Percentiles rank a stretch among this genome's conserved stretches.
Conservation (phyloP, 2,888 invertebrate genomes). For the Linnaemya vulpina region DNA sequence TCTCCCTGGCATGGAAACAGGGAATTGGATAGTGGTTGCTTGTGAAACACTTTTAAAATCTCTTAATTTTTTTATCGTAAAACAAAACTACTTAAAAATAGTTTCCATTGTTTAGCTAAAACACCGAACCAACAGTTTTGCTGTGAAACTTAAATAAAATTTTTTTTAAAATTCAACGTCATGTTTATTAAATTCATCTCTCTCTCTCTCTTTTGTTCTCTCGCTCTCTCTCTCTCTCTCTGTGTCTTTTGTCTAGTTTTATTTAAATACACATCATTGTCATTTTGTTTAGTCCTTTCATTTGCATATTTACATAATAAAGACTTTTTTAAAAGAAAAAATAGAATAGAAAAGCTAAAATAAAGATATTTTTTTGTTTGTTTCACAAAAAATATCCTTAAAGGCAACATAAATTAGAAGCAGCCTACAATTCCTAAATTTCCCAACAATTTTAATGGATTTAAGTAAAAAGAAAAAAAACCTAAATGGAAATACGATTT, state of each 20-base stretch:
- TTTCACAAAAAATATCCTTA: slow-evolving; percentile 22
- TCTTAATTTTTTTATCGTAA: neutral
- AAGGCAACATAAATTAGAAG: slow-evolving; percentile 33
- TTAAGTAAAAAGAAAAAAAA: slow-evolving; percentile 17
- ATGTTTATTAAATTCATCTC: slow-evolving; percentile 16
- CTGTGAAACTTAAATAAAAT: neutral
- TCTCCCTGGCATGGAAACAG: too few relatives aligned
- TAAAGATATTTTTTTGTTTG: slow-evolving; percentile 1
- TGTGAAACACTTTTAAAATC: too few relatives aligned
- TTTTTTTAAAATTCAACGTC: neutral
- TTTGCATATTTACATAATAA: slow-evolving; percentile 67
- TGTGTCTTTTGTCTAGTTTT: neutral
- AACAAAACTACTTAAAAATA: neutral
- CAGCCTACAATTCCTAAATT: slow-evolving; percentile 18
- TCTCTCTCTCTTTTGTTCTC: neutral
- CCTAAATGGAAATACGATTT: slow-evolving; percentile 43
- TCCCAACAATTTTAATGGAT: slow-evolving; percentile 49
- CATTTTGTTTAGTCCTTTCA: slow-evolving; percentile 52
- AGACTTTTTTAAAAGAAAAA: slow-evolving; percentile 31
- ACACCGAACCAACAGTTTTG: neutral
- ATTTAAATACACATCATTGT: slow-evolving; percentile 25
- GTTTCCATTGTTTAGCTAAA: neutral
- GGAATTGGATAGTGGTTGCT: too few relatives aligned
- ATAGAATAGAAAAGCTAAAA: neutral
- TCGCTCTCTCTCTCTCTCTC: neutral